phyloP scores from a whole-genome alignment of 2,888 invertebrate genomes.

The Heliconius hortense region DNA sequence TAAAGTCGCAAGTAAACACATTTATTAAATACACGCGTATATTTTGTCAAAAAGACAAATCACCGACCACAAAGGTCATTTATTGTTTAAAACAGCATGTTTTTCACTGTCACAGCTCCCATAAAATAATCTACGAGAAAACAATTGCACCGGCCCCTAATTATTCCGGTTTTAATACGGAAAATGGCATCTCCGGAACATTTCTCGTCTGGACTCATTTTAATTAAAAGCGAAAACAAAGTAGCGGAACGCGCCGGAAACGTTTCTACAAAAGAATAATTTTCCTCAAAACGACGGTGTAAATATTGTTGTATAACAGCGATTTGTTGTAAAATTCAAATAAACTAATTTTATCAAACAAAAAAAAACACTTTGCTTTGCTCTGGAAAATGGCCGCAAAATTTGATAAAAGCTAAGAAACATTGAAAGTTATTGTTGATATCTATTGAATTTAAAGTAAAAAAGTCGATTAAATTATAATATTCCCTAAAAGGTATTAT shows the following conservation, averaged over 20 bases:
- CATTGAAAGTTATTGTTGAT: not conserved
- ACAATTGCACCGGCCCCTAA: conserved; percentile 47
- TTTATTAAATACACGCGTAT: not conserved
- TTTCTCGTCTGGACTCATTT: conserved; percentile 65
- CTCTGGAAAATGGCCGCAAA: not conserved
- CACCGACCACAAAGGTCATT: conserved; percentile 6
- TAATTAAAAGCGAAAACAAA: conserved; percentile 76
- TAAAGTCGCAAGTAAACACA: not conserved
- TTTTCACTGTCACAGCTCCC: conserved; percentile 36
- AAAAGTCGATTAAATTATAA: not conserved
- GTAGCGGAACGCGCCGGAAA: conserved; percentile 58
- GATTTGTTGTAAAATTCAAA: conserved; percentile 36
- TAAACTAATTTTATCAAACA: conserved; percentile 22
- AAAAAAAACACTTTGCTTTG: conserved; percentile 14
- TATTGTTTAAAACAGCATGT: conserved; percentile 28
- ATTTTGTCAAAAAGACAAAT: not conserved
- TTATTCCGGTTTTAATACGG: conserved; percentile 45
- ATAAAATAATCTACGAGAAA: conserved; percentile 43
- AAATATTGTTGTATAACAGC: conserved; percentile 37
- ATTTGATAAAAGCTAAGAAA: not conserved
- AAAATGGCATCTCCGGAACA: conserved; percentile 47
- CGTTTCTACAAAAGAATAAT: conserved; percentile 52
- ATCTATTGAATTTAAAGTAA: not conserved
- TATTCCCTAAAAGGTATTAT: too few relatives aligned
- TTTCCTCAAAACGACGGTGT: conserved; percentile 47